Evolutionary conservation across 2,888 invertebrate species (phyloP), one percentile per base, ranked within the genome.

Genomic region (Taphrorychus bicolor): DNA sequence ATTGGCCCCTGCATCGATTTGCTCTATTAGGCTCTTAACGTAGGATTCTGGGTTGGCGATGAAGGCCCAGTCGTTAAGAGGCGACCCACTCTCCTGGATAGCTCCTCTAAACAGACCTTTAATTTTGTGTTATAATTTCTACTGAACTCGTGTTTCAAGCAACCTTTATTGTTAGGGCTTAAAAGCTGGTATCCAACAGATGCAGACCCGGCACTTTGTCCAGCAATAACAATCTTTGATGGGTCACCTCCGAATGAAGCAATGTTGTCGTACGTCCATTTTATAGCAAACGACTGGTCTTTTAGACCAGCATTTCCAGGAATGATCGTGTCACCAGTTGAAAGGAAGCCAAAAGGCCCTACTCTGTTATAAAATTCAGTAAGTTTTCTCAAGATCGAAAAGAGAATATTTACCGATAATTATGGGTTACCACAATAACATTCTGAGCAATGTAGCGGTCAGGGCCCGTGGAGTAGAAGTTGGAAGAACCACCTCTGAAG

Each of bases 391-490:
- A n/a, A n/a, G n/a, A n/a, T n/a, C n/a, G n/a, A n/a, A n/a, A 23
- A 23, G 24, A 23, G 7, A 7, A 23, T 23, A 23, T n/a, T 11
- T 42, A 68, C 67, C 64, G 72, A 58, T 80, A 80, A 60, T 78
- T 80, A 17, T 78, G 70, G 7, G 76, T 76, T 1, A 78, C 78
- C 9, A 79, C 68, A 2, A 79, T 64, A 21, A 79, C 74, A 45
- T 73, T 75, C 49, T 77, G 73, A 63, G 76, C 74, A 4, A 80
- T 65, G 3, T 79, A 65, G 54, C 75, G 78, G 66, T 80, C 78
- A 3, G 79, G 79, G 0, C 79, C 80, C 65, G 76, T 85, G 1
- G 82, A 81, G 0, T 80, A 71, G 18, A 83, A 81, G n/a, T 78
- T 78, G 22, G 75, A 74, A 24, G 70, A 71, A 2, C 79, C 79